Evolutionary conservation across 2,888 invertebrate genomes (phyloP), one percentile per base, ranked within the genome.

Genomic region (Drosophila multiciliata): DNA sequence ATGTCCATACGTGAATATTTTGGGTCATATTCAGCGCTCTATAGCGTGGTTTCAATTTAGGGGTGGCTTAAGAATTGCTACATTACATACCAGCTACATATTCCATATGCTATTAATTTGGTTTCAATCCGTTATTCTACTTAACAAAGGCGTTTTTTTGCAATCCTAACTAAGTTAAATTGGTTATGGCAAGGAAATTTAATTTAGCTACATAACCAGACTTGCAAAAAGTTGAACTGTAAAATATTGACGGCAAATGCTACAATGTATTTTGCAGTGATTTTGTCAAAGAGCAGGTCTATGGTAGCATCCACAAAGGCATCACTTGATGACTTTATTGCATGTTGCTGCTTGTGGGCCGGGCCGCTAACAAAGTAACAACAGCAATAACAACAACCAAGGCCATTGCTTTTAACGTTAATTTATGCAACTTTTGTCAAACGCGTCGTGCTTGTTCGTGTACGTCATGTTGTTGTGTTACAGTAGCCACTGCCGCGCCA

Each of bases 381-480:
- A 50, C 66, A 60, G 33, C 76, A 66, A 35, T 53, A 42, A 64
- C 68, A 64, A 63, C 67, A 72, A 73, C 66, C 70, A 76, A 70
- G 74, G 69, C 80, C 73, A 78, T 86, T 75, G 82, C 88, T 87
- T 90, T 87, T 87, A 89, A 78, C 89, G 85, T 79, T 90, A 89
- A 90, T 89, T 90, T 89, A 89, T 89, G 90, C 89, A 87, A 78
- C 85, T 82, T 90, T 90, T 83, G 83, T 82, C 87, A 83, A 90
- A 90, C 78, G 87, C 73, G 69, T 64, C 59, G 55, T 71, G 80
- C 73, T 70, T 75, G 78, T 49, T 67, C 64, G 59, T 75, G 62
- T 73, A 54, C 58, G 53, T 73, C 67, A 62, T 80, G 64, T 64
- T 73, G 74, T 60, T 62, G 65, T 53, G 59, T 40, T 62, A 50